A percentile compares a stretch with the other conserved stretches of the same genome.
Conservation (phyloP, 2,797 vertebrate species). For the Myripristis jacobus region DNA sequence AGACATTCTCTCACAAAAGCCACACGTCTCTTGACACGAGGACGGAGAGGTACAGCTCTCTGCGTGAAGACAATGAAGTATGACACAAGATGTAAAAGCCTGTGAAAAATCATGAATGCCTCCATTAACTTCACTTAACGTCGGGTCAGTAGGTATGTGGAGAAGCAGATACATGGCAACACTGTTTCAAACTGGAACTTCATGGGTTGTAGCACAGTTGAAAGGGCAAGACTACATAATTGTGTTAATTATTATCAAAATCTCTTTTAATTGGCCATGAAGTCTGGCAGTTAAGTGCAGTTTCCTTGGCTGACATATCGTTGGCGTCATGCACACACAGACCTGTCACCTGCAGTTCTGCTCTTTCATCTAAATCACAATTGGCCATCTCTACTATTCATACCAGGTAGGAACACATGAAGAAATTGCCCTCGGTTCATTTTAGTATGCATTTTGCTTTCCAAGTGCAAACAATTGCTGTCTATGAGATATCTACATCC, state of each 20-base stretch:
- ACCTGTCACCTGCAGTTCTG: too few relatives aligned
- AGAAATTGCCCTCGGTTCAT: too few relatives aligned
- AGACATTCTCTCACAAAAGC: conserved; percentile 24
- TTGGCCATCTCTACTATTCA: too few relatives aligned
- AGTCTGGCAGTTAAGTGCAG: conserved; percentile 5
- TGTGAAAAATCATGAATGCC: conserved; percentile 42
- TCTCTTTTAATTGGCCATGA: conserved; percentile 24
- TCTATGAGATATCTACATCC: too few relatives aligned
- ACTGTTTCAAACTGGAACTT: neutral
- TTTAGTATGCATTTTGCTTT: too few relatives aligned
- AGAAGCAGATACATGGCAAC: conserved; percentile 9
- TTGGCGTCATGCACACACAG: neutral
- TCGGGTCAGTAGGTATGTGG: conserved; percentile 26
- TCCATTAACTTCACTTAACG: conserved; percentile 27
- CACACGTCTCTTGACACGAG: conserved; percentile 16
- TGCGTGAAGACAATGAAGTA: conserved; percentile 37
- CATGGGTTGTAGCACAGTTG: conserved; percentile 14
- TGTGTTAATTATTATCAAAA: conserved; percentile 35
- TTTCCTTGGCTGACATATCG: conserved; percentile 41
- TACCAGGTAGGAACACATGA: too few relatives aligned
- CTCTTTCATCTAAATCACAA: too few relatives aligned
- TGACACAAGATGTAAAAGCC: conserved; percentile 38
- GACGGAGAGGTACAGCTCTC: conserved; percentile 42
- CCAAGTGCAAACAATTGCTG: too few relatives aligned
- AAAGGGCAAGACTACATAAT: conserved; percentile 52